Evolutionary conservation across 2,888 invertebrate species (phyloP), one percentile per base, ranked within the genome.

Genomic region (Neoitamus cyanurus): DNA sequence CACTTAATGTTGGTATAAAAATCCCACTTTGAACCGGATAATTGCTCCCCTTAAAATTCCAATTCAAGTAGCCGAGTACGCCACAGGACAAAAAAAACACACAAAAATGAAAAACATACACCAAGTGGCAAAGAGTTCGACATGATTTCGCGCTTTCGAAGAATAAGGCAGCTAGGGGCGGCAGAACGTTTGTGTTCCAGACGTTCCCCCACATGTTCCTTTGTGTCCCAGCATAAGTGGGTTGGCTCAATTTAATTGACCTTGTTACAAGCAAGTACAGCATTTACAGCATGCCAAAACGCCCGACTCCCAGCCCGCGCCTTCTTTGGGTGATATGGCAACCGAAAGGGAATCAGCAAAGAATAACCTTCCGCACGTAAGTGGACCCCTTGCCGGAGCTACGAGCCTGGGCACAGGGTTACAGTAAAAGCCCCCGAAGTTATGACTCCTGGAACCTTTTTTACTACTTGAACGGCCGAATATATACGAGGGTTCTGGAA

Each of bases 231-330:
- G 58, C 25, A 36, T 30, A 77, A 77, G 28, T 42, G 46, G 31
- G 20, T 42, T 77, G 42, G 46, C 34, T 30, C 46, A 46, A 77
- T 77, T 77, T 77, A 77, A 46, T 46, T 77, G 77, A 77, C 77
- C 77, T 77, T 77, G 77, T 77, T 77, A 77, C 3, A 9, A 20
- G 58, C 1, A 28, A 46, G 11, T n/a, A 30, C 42, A 25, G 20
- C 30, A 13, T 77, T 77, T 46, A 77, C 77, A 25, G 46, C 20
- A 58, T 58, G 46, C 20, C 46, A 25, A 77, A 77, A 42, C 77
- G 20, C 7, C 30, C 34, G 6, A 6, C 6, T 58, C 58, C 6
- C 58, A 58, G 11, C n/a, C n/a, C 6, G 13, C 58, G 13, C 6
- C 15, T 34, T 34, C 4, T 34, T 3, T 34, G 37, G 37, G 9